phyloP scores from a whole-genome alignment of 2,113 vertebrate species.

The Ivindomyrus marchei region DNA sequence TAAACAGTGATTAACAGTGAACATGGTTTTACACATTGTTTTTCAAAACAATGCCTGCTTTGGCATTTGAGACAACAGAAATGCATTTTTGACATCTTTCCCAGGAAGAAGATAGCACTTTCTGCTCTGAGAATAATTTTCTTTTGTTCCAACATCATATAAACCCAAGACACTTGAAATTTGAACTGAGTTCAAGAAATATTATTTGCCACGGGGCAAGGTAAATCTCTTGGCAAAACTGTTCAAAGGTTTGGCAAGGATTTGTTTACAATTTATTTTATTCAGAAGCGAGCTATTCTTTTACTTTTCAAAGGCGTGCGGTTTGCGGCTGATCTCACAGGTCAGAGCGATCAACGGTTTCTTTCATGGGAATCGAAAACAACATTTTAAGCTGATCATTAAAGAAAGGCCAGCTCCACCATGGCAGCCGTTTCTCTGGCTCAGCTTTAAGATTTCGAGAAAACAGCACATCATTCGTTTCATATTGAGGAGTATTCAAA shows the following conservation, averaged over 20 bases:
- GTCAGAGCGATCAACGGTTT: conserved; percentile 58
- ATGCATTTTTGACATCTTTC: conserved; percentile 68
- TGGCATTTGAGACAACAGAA: conserved; percentile 65
- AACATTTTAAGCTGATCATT: conserved; percentile 56
- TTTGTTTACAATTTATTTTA: conserved; percentile 78
- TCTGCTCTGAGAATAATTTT: conserved; percentile 63
- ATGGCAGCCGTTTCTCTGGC: neutral
- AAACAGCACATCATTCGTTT: neutral
- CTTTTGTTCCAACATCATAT: conserved; percentile 69
- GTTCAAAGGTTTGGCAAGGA: conserved; percentile 70
- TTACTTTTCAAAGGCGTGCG: conserved; percentile 65
- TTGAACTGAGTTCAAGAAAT: conserved; percentile 74
- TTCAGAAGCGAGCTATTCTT: conserved; percentile 69
- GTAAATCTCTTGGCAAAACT: conserved; percentile 70
- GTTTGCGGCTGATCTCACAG: conserved; percentile 56
- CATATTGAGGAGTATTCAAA: neutral
- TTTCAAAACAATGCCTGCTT: conserved; percentile 50
- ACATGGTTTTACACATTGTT: conserved; percentile 55
- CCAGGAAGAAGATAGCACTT: conserved; percentile 68
- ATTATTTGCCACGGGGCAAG: conserved; percentile 72
- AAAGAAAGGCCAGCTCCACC: conserved; percentile 40
- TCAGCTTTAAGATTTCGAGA: neutral
- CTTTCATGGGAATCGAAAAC: conserved; percentile 50
- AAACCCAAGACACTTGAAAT: conserved; percentile 74
- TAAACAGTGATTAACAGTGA: conserved; percentile 49